Evolutionary conservation across 2,888 invertebrate species (phyloP).

Genomic region (Cyclophora punctaria): DNA sequence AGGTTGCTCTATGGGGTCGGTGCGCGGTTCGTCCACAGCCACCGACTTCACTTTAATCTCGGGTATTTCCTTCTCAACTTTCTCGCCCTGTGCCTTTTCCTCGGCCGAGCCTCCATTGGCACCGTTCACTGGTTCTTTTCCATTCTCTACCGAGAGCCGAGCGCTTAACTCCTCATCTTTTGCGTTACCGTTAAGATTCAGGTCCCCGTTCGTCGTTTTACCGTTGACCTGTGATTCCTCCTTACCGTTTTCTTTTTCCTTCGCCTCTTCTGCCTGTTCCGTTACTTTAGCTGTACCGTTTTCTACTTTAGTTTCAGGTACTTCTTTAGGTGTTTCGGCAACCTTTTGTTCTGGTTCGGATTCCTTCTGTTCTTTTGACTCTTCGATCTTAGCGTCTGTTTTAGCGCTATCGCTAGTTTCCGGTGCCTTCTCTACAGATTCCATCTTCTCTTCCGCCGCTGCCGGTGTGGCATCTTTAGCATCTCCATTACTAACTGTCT

Average conservation of each 20-base stretch:
- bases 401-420: constrained; percentile 9
- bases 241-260: constrained; percentile 36
- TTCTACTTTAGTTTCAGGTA: constrained; percentile 16
- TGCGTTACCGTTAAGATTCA: constrained; percentile 48
- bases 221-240: constrained; percentile 43
- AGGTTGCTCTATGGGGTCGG: constrained; percentile 65
- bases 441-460: constrained; percentile 10
- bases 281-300: constrained; percentile 17
- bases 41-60: constrained; percentile 76
- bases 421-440: not conserved
- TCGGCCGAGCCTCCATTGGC: constrained; percentile 37
- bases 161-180: constrained; percentile 50
- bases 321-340: constrained; percentile 4
- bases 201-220: constrained; percentile 48
- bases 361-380: constrained; percentile 10
- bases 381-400: constrained; percentile 20
- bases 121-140: constrained; percentile 41
- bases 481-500: constrained; percentile 2
- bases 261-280: constrained; percentile 24
- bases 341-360: constrained; percentile 5
- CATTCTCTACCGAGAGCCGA: constrained; percentile 53
- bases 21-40: constrained; percentile 59
- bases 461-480: not conserved
- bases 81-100: constrained; percentile 57
- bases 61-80: constrained; percentile 38